phyloP scores from a whole-genome alignment of 2,888 invertebrate species.

The Rambutsinella grinnellia region DNA sequence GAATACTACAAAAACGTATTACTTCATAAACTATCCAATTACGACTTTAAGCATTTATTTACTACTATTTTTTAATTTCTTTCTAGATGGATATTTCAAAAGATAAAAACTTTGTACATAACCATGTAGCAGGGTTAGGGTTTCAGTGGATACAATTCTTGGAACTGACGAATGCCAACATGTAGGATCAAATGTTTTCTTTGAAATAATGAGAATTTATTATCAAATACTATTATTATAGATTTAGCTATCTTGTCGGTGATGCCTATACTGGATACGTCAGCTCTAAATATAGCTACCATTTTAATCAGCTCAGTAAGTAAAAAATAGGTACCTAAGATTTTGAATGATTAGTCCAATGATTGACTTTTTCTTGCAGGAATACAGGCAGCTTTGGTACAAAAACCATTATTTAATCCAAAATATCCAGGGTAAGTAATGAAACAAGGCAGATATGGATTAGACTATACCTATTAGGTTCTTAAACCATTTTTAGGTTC shows the following conservation, averaged over 20 bases:
- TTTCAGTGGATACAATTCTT: slow-evolving; percentile 39
- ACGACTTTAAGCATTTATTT: no score
- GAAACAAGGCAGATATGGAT: not conserved
- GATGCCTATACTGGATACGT: slow-evolving; percentile 43
- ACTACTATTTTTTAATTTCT: not conserved
- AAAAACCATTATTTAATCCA: slow-evolving; percentile 35
- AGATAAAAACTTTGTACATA: slow-evolving; percentile 25
- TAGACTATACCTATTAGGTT: no score
- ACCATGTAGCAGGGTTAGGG: slow-evolving; percentile 33
- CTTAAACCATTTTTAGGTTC: slow-evolving; percentile 15
- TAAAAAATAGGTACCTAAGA: no score
- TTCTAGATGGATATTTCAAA: slow-evolving; percentile 34
- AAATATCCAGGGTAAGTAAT: slow-evolving; percentile 50
- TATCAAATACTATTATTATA: not conserved
- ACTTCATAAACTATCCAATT: no score
- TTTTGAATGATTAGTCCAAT: no score
- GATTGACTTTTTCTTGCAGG: slow-evolving; percentile 12
- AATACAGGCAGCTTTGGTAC: slow-evolving; percentile 38
- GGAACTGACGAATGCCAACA: slow-evolving; percentile 31
- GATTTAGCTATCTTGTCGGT: slow-evolving; percentile 40
- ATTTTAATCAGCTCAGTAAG: slow-evolving; percentile 42
- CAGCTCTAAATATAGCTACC: slow-evolving; percentile 24
- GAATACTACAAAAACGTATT: slow-evolving; percentile 41
- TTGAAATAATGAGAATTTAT: not conserved
- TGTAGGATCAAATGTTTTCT: slow-evolving; percentile 15